Conservation (phyloP, 1,140 invertebrate species). For the Teleogryllus occipitalis region DNA sequence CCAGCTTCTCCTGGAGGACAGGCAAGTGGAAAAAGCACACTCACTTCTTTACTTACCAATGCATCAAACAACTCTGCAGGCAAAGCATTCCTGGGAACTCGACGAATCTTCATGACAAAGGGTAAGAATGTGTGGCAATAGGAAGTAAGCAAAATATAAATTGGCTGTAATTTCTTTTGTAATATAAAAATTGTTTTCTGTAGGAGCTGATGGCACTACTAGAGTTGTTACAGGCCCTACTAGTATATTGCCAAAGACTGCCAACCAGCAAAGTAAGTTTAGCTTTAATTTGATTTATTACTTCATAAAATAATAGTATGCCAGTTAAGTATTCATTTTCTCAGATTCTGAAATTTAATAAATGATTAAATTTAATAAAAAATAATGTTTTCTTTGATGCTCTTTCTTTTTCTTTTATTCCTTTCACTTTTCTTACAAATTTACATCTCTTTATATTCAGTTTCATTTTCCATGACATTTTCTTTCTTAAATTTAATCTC, state of each 20-base stretch:
- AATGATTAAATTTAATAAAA: too few species aligned
- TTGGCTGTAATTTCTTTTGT: conserved; percentile 14
- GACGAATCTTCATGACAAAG: conserved; percentile 74
- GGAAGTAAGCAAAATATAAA: conserved; percentile 1
- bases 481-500: background rate
- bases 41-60: conserved; percentile 56
- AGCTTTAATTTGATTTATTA: conserved; percentile 32
- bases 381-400: too few species aligned
- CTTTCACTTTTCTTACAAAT: too few species aligned
- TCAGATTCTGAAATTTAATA: too few species aligned
- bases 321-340: too few species aligned
- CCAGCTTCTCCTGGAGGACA: conserved; percentile 40
- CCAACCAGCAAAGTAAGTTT: conserved; percentile 34
- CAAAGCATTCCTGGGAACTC: conserved; percentile 57
- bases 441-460: too few species aligned
- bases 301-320: too few species aligned
- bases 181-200: conserved; percentile 21
- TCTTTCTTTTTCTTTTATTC: too few species aligned
- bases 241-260: conserved; percentile 44
- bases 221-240: conserved; percentile 55
- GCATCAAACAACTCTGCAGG: conserved; percentile 45
- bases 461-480: background rate
- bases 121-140: conserved; percentile 32
- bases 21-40: conserved; percentile 50
- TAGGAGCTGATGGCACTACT: conserved; percentile 64